These are phyloP conservation scores for Stramonita haemastoma DNA, from an alignment of 2,888 invertebrate genomes.

Conservation along the genomic window DNA sequence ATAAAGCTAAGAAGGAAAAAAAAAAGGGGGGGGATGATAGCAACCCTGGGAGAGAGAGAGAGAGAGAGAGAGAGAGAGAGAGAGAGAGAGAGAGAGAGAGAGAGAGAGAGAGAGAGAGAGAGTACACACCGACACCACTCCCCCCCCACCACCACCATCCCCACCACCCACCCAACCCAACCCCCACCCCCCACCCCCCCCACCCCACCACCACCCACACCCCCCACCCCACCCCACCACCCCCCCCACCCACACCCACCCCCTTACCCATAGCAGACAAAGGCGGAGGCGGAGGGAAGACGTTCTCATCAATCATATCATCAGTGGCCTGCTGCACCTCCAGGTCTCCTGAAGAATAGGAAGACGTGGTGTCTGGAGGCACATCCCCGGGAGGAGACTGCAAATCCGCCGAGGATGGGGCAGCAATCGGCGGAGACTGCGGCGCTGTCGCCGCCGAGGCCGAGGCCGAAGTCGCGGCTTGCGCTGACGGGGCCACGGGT, in stretches of 20 bases:
- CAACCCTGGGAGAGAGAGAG: too few relatives aligned
- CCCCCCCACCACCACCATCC: too few relatives aligned
- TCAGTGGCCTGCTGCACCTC: slow-evolving; percentile 73
- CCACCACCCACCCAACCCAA: not conserved
- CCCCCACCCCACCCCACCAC: not conserved
- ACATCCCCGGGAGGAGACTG: slow-evolving; percentile 57
- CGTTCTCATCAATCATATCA: slow-evolving; percentile 56
- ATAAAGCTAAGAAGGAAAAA: too few relatives aligned
- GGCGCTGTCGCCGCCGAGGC: not conserved
- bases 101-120: too few relatives aligned
- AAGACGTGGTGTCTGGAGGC: slow-evolving; percentile 66
- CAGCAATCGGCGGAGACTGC: not conserved
- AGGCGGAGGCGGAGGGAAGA: slow-evolving; percentile 52
- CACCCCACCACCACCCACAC: not conserved
- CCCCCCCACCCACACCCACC: not conserved
- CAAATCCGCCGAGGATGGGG: slow-evolving; percentile 43
- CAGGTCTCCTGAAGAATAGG: slow-evolving; percentile 73
- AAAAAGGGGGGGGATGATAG: too few relatives aligned
- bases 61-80: too few relatives aligned
- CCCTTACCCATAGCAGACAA: slow-evolving; percentile 40
- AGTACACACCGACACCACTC: not conserved
- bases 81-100: too few relatives aligned
- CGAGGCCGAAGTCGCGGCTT: too few relatives aligned
- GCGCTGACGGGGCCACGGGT: not conserved
- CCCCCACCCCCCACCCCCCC: not conserved